These are phyloP conservation scores for Mactromeris polynyma DNA, from an alignment of 2,888 invertebrate species.

Conservation along the genomic window DNA sequence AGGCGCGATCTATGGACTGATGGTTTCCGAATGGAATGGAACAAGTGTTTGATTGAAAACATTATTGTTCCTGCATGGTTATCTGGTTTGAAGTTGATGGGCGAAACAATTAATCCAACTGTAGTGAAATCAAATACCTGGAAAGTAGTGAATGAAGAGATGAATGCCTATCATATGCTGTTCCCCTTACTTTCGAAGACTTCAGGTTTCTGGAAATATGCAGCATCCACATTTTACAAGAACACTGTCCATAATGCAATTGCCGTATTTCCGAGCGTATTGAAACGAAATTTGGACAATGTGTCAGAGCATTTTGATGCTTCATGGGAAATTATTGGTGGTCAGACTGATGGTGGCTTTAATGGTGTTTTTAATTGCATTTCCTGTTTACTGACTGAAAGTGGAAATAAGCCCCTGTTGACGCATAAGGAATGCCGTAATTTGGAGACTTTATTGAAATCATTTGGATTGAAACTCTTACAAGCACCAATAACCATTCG, in stretches of 20 bases:
- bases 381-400: background rate
- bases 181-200: background rate
- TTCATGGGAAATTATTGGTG: background rate
- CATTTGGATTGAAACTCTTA: constrained; percentile 54
- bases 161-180: background rate
- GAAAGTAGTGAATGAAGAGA: background rate
- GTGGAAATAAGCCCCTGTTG: background rate
- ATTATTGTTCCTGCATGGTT: constrained; percentile 27
- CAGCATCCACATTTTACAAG: background rate
- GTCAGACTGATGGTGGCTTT: background rate
- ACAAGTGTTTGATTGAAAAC: background rate
- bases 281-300: background rate
- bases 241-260: background rate
- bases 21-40: constrained; percentile 38
- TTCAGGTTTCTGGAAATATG: constrained; percentile 12
- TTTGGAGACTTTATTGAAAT: constrained; percentile 38
- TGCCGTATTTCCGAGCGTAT: background rate
- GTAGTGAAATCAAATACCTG: background rate
- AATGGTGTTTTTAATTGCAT: constrained; percentile 19
- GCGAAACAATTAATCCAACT: background rate
- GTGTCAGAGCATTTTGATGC: background rate
- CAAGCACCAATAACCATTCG: constrained; percentile 46
- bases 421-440: background rate
- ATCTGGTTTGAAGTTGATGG: background rate
- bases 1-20: constrained; percentile 67